These are phyloP conservation scores for Spisula subtruncata DNA, from an alignment of 2,888 invertebrate genomes.

Conservation along the genomic window DNA sequence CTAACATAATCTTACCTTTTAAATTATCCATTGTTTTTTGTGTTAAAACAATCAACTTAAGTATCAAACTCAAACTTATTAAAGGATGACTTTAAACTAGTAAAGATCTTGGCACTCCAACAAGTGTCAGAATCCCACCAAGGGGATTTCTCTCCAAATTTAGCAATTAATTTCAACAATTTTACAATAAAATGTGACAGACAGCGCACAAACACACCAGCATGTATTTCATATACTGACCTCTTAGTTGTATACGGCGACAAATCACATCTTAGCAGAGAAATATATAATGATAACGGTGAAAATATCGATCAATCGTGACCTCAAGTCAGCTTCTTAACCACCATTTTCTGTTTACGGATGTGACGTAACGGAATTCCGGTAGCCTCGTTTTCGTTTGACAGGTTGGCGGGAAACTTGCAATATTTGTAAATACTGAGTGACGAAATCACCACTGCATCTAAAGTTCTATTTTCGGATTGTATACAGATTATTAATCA, in stretches of 20 bases:
- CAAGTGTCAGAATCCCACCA: not conserved
- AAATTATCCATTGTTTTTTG: constrained; percentile 29
- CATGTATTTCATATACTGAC: constrained; percentile 41
- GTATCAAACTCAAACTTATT: not conserved
- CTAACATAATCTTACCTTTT: constrained; percentile 8
- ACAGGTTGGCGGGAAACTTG: constrained; percentile 50
- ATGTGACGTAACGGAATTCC: constrained; percentile 77
- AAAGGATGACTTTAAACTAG: not conserved
- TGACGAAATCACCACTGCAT: no score
- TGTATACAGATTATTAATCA: no score
- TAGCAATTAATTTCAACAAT: not conserved
- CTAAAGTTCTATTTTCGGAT: no score
- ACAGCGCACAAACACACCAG: not conserved
- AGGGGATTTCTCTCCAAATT: not conserved
- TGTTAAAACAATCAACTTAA: not conserved
- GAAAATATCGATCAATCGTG: constrained; percentile 58
- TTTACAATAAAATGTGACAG: not conserved
- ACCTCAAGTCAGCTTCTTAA: constrained; percentile 49
- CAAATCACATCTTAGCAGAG: constrained; percentile 43
- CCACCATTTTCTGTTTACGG: constrained; percentile 80
- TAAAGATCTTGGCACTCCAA: constrained; percentile 17
- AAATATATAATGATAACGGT: constrained; percentile 36
- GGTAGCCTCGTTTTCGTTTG: constrained; percentile 61
- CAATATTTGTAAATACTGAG: no score
- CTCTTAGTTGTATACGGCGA: constrained; percentile 37